Conservation (phyloP, 2,797 vertebrate genomes). For the Peromyscus attwateri region DNA sequence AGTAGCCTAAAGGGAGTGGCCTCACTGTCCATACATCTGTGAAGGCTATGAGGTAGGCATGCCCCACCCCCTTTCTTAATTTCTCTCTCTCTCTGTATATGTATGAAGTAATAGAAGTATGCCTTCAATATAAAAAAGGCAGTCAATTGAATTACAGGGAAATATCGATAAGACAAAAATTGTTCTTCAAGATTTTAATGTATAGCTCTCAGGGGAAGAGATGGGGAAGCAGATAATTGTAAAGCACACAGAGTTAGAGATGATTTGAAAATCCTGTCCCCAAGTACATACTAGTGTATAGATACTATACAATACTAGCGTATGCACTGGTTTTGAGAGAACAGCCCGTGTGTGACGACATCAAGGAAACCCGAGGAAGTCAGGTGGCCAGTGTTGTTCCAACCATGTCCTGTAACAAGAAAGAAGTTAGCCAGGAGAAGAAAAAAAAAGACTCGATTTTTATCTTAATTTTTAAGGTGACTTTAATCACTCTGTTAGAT, state of each 20-base stretch:
- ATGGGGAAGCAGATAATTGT: background rate
- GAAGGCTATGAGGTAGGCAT: background rate
- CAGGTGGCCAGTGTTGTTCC: background rate
- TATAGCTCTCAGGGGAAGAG: background rate
- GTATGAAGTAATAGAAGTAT: background rate
- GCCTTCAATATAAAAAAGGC: background rate
- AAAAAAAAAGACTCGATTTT: background rate
- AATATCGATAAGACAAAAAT: background rate
- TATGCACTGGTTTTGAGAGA: background rate
- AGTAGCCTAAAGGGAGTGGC: background rate
- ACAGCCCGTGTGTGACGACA: background rate
- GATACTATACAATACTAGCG: background rate
- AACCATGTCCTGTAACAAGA: background rate
- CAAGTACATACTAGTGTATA: background rate
- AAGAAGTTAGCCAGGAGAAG: background rate
- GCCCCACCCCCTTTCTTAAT: background rate
- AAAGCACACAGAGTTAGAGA: background rate
- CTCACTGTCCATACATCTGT: rapidly evolving
- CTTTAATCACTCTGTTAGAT: background rate
- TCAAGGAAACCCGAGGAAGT: background rate
- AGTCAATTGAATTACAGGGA: background rate
- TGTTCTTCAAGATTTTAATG: background rate
- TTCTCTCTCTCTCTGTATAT: no score
- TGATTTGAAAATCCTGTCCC: background rate
- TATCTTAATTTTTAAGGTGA: background rate